Evolutionary conservation across 2,888 invertebrate genomes (phyloP), one percentile per base, ranked within the genome.

Genomic region (Cantharis nigra): DNA sequence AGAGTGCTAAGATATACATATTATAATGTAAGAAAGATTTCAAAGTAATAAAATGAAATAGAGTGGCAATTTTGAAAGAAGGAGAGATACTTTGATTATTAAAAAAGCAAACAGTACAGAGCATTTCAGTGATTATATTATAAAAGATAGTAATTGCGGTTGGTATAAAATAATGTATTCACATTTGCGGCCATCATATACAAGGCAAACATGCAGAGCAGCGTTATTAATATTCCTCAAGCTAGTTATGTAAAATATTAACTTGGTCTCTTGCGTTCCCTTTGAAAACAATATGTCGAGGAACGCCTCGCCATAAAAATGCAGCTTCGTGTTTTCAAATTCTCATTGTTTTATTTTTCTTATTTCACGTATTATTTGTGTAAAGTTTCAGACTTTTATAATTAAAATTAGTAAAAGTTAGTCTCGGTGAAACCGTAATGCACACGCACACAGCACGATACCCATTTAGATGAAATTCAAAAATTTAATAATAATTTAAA

Each of bases 241-340:
- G 82, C 80, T 81, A 80, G 82, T 82, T 82, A 81, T 81, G 81
- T 83, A 80, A 81, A 82, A 81, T 83, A 83, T 83, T 83, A 82
- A 82, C 81, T 82, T 78, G 70, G 78, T 80, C 81, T 80, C 79
- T 74, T 70, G 75, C 76, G 75, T 78, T 80, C 80, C 76, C 82
- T 80, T 79, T 82, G 81, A 82, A 74, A 83, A 82, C 82, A 83
- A 82, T 82, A 83, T 82, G 82, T 81, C 80, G 78, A 79, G 78
- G 81, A 81, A 79, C 81, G 81, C 80, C 81, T 81, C 49, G n/a
- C 49, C 80, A 79, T 81, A 82, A 83, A 82, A 83, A 83, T 82
- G 81, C 82, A 80, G 78, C 79, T 75, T 74, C 77, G 76, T 80
- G 73, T 74, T 77, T 80, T 76, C 76, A 69, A 72, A 72, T 71